Percentiles rank a stretch among this genome's conserved stretches.
phyloP scores from a whole-genome alignment of 2,797 vertebrate species.

The Chelidonichthys spinosus region DNA sequence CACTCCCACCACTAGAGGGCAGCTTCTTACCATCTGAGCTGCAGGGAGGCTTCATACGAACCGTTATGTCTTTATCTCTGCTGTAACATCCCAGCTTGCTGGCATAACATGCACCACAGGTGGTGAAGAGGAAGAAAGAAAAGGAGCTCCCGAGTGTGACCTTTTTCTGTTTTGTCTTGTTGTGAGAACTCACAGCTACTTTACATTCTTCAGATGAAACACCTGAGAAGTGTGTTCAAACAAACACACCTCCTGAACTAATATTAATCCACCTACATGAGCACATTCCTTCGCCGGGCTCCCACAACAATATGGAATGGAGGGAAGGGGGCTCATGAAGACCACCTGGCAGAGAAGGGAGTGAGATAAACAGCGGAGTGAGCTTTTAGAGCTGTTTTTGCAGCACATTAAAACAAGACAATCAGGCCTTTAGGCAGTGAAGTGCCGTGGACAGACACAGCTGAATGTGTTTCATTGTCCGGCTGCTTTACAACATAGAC shows the following conservation, averaged over 20 bases:
- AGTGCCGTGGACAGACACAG: slow-evolving; percentile 3
- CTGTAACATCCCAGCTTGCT: slow-evolving; percentile 5
- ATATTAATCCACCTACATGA: slow-evolving; percentile 34
- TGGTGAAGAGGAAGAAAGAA: slow-evolving; percentile 32
- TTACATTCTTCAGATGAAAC: slow-evolving; percentile 55
- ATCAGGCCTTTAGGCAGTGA: slow-evolving; percentile 8
- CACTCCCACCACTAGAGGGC: slow-evolving; percentile 58
- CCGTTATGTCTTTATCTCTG: background rate
- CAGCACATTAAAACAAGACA: slow-evolving; percentile 38
- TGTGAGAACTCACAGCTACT: slow-evolving; percentile 21
- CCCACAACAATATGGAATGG: slow-evolving; percentile 1
- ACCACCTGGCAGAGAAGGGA: background rate
- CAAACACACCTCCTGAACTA: slow-evolving; percentile 62
- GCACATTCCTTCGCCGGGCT: slow-evolving; percentile 25
- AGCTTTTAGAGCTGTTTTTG: background rate
- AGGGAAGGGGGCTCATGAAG: background rate
- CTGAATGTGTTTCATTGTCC: slow-evolving; percentile 57
- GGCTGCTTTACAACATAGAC: slow-evolving; percentile 19
- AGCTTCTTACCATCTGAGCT: slow-evolving; percentile 16
- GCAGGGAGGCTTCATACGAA: background rate
- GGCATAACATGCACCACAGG: background rate
- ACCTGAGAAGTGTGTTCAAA: slow-evolving; percentile 36
- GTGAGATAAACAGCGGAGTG: background rate
- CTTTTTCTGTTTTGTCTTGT: background rate
- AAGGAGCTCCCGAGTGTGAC: background rate